Evolutionary conservation across 2,888 invertebrate species (phyloP).

Genomic region (Hirtodrosophila histrioides): DNA sequence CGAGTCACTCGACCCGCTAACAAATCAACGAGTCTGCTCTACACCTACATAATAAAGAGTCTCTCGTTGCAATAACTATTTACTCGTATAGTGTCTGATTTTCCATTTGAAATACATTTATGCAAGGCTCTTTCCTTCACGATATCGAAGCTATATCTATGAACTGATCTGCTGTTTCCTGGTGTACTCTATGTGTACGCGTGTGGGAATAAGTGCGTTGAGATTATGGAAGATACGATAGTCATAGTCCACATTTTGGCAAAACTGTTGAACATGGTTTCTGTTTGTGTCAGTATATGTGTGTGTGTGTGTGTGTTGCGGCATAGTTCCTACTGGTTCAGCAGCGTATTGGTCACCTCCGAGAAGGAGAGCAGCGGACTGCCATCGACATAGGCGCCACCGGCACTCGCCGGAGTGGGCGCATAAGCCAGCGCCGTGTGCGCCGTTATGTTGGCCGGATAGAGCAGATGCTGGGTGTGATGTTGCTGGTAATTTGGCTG

Average conservation of each 20-base stretch:
- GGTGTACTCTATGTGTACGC: conserved; percentile 19
- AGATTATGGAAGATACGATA: conserved; percentile 84
- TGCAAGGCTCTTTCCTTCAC: conserved; percentile 30
- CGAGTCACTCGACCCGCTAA: too few relatives aligned
- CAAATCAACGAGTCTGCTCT: too few relatives aligned
- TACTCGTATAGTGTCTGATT: too few relatives aligned
- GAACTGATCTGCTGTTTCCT: conserved; percentile 15
- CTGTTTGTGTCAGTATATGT: conserved; percentile 21
- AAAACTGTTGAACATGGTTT: conserved; percentile 77
- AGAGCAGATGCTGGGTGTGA: conserved; percentile 66
- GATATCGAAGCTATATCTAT: conserved; percentile 5
- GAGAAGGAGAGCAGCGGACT: conserved; percentile 91
- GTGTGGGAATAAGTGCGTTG: conserved; percentile 42
- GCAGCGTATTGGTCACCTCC: conserved; percentile 90
- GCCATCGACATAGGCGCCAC: conserved; percentile 86
- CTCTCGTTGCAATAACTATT: too few relatives aligned
- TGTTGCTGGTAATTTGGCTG: conserved; percentile 62
- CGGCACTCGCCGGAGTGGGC: conserved; percentile 84
- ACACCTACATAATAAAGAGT: too few relatives aligned
- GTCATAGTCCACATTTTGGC: conserved; percentile 84
- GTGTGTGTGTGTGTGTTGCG: conserved; percentile 7
- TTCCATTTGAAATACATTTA: conserved; percentile 27
- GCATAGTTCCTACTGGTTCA: conserved; percentile 86
- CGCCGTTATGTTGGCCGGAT: conserved; percentile 84
- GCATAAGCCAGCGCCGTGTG: conserved; percentile 85